These are phyloP conservation scores for Baryphthengus martii DNA, from an alignment of 2,113 vertebrate species.

Conservation along the genomic window DNA sequence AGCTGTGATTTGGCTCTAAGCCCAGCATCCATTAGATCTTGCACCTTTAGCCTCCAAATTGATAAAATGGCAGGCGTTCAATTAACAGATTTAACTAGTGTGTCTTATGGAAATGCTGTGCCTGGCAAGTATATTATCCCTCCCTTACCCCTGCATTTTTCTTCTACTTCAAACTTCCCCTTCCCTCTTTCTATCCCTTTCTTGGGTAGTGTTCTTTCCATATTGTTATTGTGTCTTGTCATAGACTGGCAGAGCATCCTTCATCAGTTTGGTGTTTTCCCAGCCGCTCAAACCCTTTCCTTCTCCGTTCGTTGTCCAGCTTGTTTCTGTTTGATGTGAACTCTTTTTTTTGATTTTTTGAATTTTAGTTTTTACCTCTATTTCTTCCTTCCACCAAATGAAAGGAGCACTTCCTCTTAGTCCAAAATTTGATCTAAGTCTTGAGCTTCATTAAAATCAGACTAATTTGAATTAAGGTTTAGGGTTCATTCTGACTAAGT, in stretches of 20 bases:
- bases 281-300: neutral
- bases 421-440: neutral
- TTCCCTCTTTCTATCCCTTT: neutral
- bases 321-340: neutral
- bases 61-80: neutral
- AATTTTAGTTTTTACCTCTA: neutral
- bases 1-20: conserved; percentile 11
- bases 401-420: neutral
- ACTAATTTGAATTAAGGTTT: neutral
- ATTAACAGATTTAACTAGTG: conserved; percentile 3
- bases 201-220: neutral
- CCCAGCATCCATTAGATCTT: neutral
- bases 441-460: neutral
- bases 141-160: neutral
- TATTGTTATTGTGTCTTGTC: neutral
- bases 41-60: conserved; percentile 6
- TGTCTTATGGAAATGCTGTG: neutral
- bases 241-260: neutral
- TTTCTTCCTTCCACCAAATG: neutral
- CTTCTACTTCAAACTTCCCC: neutral
- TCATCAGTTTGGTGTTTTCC: neutral
- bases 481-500: neutral
- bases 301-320: neutral
- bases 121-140: neutral
- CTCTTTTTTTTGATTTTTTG: neutral